Evolutionary conservation across 2,888 invertebrate genomes (phyloP).

Genomic region (Ennomos fuscantarius): DNA sequence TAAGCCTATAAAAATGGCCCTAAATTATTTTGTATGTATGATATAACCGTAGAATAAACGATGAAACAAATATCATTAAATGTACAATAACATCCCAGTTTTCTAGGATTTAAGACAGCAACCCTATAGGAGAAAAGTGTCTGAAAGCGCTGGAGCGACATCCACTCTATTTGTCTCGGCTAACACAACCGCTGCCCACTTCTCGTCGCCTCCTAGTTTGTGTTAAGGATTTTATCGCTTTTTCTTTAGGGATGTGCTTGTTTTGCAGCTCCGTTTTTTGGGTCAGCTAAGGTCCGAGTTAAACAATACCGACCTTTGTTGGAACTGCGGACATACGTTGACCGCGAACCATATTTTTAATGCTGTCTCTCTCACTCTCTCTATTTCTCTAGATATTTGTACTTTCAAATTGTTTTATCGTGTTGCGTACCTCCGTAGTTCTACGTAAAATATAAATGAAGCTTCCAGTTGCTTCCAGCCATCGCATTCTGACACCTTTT

Average conservation of each 20-base stretch:
- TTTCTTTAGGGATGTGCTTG: slow-evolving; percentile 58
- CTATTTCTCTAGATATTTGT: not conserved
- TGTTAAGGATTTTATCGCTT: slow-evolving; percentile 73
- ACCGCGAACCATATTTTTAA: not conserved
- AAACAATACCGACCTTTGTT: slow-evolving; percentile 27
- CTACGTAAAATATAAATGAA: slow-evolving; percentile 32
- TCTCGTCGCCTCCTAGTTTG: slow-evolving; percentile 71
- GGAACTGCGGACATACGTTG: not conserved
- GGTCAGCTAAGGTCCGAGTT: slow-evolving; percentile 39
- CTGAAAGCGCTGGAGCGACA: slow-evolving; percentile 65
- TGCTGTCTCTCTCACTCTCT: too few species aligned
- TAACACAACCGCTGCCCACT: slow-evolving; percentile 74
- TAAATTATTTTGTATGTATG: too few species aligned
- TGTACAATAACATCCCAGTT: not conserved
- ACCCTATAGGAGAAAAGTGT: slow-evolving; percentile 47
- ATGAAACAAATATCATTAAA: too few species aligned
- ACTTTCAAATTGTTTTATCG: slow-evolving; percentile 14
- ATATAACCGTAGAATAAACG: too few species aligned
- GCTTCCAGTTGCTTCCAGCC: slow-evolving; percentile 15
- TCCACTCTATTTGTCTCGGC: slow-evolving; percentile 75
- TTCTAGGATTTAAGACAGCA: slow-evolving; percentile 4
- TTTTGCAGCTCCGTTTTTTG: slow-evolving; percentile 49
- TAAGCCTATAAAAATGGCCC: too few species aligned
- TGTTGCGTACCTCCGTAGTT: slow-evolving; percentile 10
- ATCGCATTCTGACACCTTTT: slow-evolving; percentile 24